A percentile compares a stretch with the other conserved stretches of the same genome.
Evolutionary conservation across 2,113 vertebrate genomes (phyloP).

Genomic region (Malurus elegans): DNA sequence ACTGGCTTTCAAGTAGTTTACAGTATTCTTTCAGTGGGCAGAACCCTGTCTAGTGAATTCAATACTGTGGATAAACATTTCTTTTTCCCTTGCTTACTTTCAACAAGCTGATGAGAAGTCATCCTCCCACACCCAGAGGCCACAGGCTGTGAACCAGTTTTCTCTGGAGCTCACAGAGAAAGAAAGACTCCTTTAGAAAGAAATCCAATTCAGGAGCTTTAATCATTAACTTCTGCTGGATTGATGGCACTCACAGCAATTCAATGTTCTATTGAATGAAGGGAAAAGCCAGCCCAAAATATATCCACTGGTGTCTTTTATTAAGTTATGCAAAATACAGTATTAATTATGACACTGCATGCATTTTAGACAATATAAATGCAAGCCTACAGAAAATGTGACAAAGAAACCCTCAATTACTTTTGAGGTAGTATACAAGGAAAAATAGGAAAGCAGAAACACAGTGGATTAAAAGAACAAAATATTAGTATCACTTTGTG

Average conservation of each 20-base stretch:
- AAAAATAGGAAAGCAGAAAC: constrained; percentile 62
- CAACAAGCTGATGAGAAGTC: neutral
- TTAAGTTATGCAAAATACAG: constrained; percentile 77
- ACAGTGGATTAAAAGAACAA: constrained; percentile 61
- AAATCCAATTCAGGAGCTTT: neutral
- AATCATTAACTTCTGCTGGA: neutral
- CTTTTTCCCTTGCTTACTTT: neutral
- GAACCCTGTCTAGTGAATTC: neutral
- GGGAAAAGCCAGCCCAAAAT: neutral
- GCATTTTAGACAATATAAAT: constrained; percentile 72
- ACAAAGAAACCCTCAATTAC: constrained; percentile 75
- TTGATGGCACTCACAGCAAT: neutral
- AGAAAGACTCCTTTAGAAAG: neutral
- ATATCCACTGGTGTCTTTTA: constrained; percentile 76
- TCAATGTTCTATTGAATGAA: neutral
- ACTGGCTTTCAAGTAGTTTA: neutral
- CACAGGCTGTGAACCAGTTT: neutral
- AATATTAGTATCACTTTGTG: constrained; percentile 72
- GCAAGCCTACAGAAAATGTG: constrained; percentile 72
- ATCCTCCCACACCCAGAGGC: neutral
- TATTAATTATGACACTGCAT: constrained; percentile 73
- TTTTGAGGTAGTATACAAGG: constrained; percentile 78
- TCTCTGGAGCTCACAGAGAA: neutral
- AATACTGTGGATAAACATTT: neutral
- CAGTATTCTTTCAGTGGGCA: neutral